These are phyloP conservation scores for Cantharis flavilabris DNA, from an alignment of 2,888 invertebrate genomes.

Conservation along the genomic window DNA sequence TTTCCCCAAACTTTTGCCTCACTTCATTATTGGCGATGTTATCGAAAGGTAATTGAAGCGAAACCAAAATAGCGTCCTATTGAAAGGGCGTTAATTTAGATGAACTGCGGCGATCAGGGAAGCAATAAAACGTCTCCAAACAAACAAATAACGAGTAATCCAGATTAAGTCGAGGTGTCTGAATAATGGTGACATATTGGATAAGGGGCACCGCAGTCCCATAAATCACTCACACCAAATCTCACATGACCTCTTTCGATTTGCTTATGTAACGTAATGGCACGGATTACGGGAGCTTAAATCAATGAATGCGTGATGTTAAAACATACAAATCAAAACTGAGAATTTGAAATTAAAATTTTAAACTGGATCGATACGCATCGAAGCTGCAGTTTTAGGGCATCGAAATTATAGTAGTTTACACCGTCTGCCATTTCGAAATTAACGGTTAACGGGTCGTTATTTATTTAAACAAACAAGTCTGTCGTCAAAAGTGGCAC, in stretches of 20 bases:
- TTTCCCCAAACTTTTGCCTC: not conserved
- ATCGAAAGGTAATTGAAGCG: not conserved
- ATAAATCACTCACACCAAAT: constrained; percentile 34
- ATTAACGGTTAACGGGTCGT: not conserved
- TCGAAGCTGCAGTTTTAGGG: not conserved
- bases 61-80: constrained; percentile 24
- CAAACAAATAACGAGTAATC: constrained; percentile 41
- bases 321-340: not conserved
- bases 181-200: constrained; percentile 48
- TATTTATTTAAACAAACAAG: not conserved
- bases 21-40: not conserved
- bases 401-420: not conserved
- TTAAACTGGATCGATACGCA: not conserved
- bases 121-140: constrained; percentile 39
- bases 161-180: constrained; percentile 42
- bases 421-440: not conserved
- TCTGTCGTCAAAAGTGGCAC: not conserved
- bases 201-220: constrained; percentile 35
- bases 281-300: not conserved
- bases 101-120: constrained; percentile 36
- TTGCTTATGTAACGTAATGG: constrained; percentile 12
- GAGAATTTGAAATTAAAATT: not conserved
- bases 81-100: constrained; percentile 36
- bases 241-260: constrained; percentile 23
- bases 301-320: not conserved